Base-by-base conservation (phyloP, 2,113 vertebrate genomes). In the Tichodroma muraria region DNA sequence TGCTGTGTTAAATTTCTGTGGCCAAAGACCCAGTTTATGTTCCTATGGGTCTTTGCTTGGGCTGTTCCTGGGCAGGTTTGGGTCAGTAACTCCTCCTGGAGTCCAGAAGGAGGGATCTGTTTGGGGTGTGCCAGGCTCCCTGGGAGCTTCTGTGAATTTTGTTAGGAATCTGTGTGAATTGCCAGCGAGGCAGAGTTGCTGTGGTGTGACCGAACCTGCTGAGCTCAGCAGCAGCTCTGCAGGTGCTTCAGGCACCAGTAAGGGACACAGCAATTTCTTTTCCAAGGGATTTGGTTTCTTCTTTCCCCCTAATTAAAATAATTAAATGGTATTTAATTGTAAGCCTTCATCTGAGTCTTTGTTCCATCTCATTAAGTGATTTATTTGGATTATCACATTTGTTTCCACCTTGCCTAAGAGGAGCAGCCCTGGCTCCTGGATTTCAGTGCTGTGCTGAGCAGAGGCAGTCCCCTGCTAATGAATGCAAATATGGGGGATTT, bases 271-370 rank as follows among this genome's bases (percentile, higher is more conserved):
- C 77, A 6, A 68, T 6, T 79, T 52, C 61, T 88, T 76, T 47
- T n/a, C 71, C 37, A 8, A 64, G 53, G 90, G 59, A 28, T 76
- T 27, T 33, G 47, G 25, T 84, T 80, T 93, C 23, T 80, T 92
- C n/a, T 86, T 30, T 20, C 49, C 42, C 84, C 69, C 27, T 91
- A 65, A 95, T 96, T 95, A 91, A 91, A 90, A 94, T 93, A 96
- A 96, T 94, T 87, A 96, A 94, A 69, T 64, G 40, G 9, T 42
- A 88, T 95, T 97, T 97, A 95, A 96, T 97, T 89, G 75, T 71
- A 76, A 86, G 61, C 54, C 30, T 90, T 93, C 77, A 69, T 47
- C 53, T 72, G 80, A 45, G 64, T 42, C 84, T 93, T 95, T 89
- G 53, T 53, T 86, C 38, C 44, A 59, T 93, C 84, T 79, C 70